Conservation (phyloP, 2,113 vertebrate genomes). For the Arenaria interpres region DNA sequence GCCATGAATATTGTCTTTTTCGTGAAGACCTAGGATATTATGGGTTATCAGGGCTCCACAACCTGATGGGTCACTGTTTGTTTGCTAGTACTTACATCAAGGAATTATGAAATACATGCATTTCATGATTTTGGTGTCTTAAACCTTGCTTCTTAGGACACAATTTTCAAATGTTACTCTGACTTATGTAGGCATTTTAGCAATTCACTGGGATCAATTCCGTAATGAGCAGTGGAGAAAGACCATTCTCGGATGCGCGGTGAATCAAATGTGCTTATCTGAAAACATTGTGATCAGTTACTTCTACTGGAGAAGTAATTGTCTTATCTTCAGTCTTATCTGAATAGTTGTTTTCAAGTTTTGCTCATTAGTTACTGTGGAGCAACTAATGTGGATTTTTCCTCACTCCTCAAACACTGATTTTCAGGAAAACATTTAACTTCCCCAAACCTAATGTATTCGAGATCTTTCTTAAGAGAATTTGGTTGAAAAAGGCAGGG, state of each 20-base stretch:
- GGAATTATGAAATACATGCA: background rate
- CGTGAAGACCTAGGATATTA: rapidly evolving
- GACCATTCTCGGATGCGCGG: background rate
- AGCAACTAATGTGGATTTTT: background rate
- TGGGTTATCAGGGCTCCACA: background rate
- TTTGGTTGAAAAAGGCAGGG: background rate
- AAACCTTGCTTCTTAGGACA: background rate
- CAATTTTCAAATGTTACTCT: background rate
- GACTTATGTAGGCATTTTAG: background rate
- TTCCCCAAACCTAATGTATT: background rate
- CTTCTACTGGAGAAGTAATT: background rate
- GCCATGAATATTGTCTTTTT: background rate
- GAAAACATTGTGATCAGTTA: background rate
- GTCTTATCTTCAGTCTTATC: background rate
- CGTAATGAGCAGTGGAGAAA: background rate
- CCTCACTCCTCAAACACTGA: background rate
- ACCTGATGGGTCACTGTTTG: background rate
- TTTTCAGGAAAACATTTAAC: background rate
- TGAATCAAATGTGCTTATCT: background rate
- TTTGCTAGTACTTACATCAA: background rate
- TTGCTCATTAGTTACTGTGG: background rate
- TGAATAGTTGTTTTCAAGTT: background rate
- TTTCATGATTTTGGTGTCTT: background rate
- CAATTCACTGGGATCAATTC: background rate
- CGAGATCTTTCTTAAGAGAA: background rate